Evolutionary conservation across 2,888 invertebrate genomes (phyloP).

Genomic region (Gymnoscelis rufifasciata): DNA sequence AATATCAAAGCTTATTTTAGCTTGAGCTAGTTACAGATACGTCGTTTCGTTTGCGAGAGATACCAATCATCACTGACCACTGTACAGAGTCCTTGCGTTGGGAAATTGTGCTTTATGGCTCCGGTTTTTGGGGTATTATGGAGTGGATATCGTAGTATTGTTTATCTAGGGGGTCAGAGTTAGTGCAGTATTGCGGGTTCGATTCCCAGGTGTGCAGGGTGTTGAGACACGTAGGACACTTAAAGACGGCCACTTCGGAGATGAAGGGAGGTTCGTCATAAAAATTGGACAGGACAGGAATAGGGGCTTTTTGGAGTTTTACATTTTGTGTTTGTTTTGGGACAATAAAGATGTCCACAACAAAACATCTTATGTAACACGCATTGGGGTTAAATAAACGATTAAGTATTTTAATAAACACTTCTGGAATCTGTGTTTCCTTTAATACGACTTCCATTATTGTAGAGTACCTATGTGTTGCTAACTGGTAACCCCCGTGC

Average conservation of each 20-base stretch:
- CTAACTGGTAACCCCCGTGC: too few relatives aligned
- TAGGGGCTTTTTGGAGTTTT: conserved; percentile 19
- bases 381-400: too few relatives aligned
- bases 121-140: conserved; percentile 35
- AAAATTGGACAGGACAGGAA: conserved; percentile 68
- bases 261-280: conserved; percentile 77
- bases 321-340: conserved; percentile 1
- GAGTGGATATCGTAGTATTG: conserved; percentile 24
- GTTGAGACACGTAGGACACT: conserved; percentile 73
- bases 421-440: too few relatives aligned
- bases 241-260: conserved; percentile 71
- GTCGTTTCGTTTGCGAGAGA: conserved; percentile 35
- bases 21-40: conserved; percentile 31
- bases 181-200: conserved; percentile 72
- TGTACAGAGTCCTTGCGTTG: conserved; percentile 21
- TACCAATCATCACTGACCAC: conserved; percentile 71
- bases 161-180: conserved; percentile 62
- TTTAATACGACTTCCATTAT: too few relatives aligned
- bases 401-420: too few relatives aligned
- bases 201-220: conserved; percentile 77
- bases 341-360: background rate
- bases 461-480: too few relatives aligned
- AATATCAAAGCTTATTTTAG: conserved; percentile 34
- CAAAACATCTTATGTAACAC: too few relatives aligned
- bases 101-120: conserved; percentile 33